phyloP scores from a whole-genome alignment of 64 coral and sea anemone genomes.

The Orbicella faveolata region DNA sequence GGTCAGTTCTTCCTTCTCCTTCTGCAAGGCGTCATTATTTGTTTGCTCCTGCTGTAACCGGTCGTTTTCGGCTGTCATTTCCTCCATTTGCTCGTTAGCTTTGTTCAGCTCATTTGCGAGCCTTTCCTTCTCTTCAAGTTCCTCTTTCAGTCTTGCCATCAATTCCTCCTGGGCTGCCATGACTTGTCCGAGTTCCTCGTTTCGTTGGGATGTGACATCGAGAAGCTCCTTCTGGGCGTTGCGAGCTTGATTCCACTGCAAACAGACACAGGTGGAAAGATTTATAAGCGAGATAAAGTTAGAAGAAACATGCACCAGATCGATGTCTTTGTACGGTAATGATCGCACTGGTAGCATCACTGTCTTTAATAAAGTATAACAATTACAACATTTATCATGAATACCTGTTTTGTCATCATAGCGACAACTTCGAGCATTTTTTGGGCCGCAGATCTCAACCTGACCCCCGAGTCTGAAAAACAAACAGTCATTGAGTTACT shows the following conservation, averaged over 20 bases:
- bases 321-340: neutral
- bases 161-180: conserved; percentile 79
- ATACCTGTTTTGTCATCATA: conserved; percentile 86
- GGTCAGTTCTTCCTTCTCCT: conserved; percentile 25
- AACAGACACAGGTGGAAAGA: neutral
- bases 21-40: neutral
- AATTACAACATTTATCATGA: too few relatives aligned
- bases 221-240: conserved; percentile 77
- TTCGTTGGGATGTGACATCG: conserved; percentile 70
- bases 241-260: conserved; percentile 84
- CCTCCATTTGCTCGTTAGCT: conserved; percentile 80
- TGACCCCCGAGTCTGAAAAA: conserved; percentile 67
- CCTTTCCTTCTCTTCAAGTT: conserved; percentile 62
- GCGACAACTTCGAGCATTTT: conserved; percentile 88
- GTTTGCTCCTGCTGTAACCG: conserved; percentile 43
- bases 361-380: too few relatives aligned
- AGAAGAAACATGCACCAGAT: neutral
- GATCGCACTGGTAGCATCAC: neutral
- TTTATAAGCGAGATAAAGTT: neutral
- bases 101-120: conserved; percentile 76
- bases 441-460: conserved; percentile 78
- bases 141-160: conserved; percentile 74
- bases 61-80: conserved; percentile 73
- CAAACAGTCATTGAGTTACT: neutral
- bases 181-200: conserved; percentile 77